Base-by-base conservation (phyloP, 2,888 invertebrate genomes). In the Epinotia ramella region DNA sequence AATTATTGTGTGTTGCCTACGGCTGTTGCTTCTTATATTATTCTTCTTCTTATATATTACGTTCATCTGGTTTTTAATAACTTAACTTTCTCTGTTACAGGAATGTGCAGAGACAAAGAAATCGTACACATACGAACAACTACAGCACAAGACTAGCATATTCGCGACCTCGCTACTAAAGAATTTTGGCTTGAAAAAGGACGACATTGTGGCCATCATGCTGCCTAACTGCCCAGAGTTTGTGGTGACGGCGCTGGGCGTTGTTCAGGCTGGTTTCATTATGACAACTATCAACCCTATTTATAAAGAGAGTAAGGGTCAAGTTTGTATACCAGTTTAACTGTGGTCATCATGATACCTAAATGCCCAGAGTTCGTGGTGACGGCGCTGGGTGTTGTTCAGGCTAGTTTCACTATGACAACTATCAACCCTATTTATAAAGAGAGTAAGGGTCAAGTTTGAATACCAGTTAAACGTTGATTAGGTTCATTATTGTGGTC, bases 351-450 rank as follows among this genome's bases (percentile, higher is more conserved):
- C 24, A 3, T 28, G 24, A 93, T 96, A 77, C 97, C 97, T 0
- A 98, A 98, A 86, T 87, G 96, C 70, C 97, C 97, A 0, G 97
- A 98, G 88, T 97, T 96, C 83, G 95, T 96, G 0, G 95, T 97
- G 16, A 95, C 95, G 0, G 90, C 95, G 0, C 89, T 97, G 72
- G 97, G 97, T 0, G 90, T 95, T 13, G 82, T 97, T n/a, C 96
- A 96, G 82, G 97, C 97, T 53, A 97, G 97, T 0, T 90, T 97
- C 28, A 85, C 95, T 9, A 92, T 96, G 24, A 97, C 97, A 0
- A 96, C 97, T 1, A 91, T 97, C n/a, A 97, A 97, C 91, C 97
- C 97, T 33, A 89, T 95, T 80, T 97, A 97, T 83, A 97, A 96
- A 79, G 93, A 95, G 80, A 91, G 95, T 95, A 84, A 91, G 91